Conservation (phyloP, 2,113 vertebrate genomes). For the Phylloscopus whistleri region DNA sequence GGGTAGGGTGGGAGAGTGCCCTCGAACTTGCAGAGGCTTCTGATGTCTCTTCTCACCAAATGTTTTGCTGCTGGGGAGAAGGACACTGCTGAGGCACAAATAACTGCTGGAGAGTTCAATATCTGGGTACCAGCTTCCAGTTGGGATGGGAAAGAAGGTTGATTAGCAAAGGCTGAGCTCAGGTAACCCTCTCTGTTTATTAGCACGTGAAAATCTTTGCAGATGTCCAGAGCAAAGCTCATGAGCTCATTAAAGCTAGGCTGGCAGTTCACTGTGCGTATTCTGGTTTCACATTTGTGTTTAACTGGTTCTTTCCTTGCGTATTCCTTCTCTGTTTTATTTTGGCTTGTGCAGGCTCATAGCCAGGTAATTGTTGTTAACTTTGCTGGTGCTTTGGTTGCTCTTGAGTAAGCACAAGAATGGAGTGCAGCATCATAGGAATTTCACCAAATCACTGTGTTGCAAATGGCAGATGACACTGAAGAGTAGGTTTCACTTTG, state of each 20-base stretch:
- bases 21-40: background rate
- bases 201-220: background rate
- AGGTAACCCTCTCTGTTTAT: background rate
- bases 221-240: background rate
- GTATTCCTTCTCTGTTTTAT: background rate
- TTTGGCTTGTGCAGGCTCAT: background rate
- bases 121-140: rapidly evolving
- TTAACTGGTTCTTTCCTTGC: background rate
- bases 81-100: background rate
- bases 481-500: background rate
- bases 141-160: background rate
- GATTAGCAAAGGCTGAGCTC: background rate
- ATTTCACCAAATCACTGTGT: background rate
- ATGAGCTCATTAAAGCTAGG: background rate
- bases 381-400: background rate
- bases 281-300: background rate
- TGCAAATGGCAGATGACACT: background rate
- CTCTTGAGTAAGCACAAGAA: background rate
- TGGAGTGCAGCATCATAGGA: background rate
- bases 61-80: background rate
- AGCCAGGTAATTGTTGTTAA: background rate
- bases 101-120: background rate
- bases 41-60: background rate
- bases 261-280: background rate
- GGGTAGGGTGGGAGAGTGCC: background rate